Evolutionary conservation across 2,113 vertebrate species (phyloP).

Genomic region (Glaucomys volans): DNA sequence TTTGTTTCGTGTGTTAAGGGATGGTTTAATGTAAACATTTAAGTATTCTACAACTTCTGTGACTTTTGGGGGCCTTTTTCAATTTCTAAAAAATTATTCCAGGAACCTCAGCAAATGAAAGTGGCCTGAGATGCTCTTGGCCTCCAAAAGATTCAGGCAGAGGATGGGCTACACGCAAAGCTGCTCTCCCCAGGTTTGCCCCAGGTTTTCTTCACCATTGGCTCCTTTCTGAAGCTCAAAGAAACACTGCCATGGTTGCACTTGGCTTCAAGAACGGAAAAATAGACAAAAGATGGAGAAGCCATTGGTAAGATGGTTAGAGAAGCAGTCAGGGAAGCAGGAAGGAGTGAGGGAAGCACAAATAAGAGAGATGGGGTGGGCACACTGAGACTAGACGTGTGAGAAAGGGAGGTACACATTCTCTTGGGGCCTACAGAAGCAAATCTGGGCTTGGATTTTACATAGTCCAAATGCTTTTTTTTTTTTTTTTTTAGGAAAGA

Average conservation of each 20-base stretch:
- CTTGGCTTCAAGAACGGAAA: not conserved
- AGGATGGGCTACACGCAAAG: not conserved
- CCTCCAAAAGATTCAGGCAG: not conserved
- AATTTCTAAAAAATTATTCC: not conserved
- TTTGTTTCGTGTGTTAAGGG: not conserved
- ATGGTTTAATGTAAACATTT: not conserved
- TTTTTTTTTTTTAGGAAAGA: not conserved
- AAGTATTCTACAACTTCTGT: not conserved
- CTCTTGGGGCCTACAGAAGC: not conserved
- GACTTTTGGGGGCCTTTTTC: not conserved
- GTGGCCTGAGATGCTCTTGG: not conserved
- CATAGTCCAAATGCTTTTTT: not conserved
- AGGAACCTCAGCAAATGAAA: not conserved
- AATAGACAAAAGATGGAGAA: not conserved
- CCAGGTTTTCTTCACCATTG: not conserved
- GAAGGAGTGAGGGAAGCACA: not conserved
- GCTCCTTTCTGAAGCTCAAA: not conserved
- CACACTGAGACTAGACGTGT: not conserved
- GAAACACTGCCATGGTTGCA: not conserved
- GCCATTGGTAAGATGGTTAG: not conserved
- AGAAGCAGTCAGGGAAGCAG: not conserved
- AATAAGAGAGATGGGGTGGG: not conserved
- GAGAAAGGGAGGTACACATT: accelerated
- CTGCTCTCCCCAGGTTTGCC: no score
- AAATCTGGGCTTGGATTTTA: constrained; percentile 19